Percentiles rank a stretch among this genome's conserved stretches.
These are phyloP conservation scores for Onychostruthus taczanowskii DNA, from an alignment of 2,113 vertebrate species.

Conservation along the genomic window DNA sequence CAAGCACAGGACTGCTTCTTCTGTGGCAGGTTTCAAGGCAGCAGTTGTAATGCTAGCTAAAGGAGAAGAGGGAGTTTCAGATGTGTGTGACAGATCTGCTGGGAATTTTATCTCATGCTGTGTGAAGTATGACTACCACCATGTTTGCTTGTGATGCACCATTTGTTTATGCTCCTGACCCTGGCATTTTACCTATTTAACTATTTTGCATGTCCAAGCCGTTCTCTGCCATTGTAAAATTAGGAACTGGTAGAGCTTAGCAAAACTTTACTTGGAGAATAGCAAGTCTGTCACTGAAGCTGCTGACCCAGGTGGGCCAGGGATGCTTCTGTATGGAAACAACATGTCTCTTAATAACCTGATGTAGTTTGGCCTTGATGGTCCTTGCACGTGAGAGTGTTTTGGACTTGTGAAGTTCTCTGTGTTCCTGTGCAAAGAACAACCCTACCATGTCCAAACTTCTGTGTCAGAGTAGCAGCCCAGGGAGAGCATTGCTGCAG, in stretches of 20 bases:
- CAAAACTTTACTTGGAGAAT: background rate
- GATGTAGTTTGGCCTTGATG: background rate
- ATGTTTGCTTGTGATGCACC: background rate
- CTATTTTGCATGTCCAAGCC: fast-evolving
- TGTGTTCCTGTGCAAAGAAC: background rate
- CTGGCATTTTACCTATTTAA: background rate
- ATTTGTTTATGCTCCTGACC: background rate
- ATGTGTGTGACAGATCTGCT: background rate
- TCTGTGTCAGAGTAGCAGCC: background rate
- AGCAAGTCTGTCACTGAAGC: background rate
- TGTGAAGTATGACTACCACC: background rate
- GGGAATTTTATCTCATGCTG: background rate
- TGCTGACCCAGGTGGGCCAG: background rate
- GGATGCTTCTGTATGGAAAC: background rate
- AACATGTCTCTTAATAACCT: background rate
- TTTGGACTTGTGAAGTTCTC: background rate
- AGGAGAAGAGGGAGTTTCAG: background rate
- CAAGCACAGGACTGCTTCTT: background rate
- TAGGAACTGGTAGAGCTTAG: background rate
- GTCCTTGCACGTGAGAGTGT: background rate
- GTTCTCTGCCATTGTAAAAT: background rate
- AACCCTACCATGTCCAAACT: background rate
- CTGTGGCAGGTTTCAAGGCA: background rate
- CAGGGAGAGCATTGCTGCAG: background rate
- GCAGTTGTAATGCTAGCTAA: background rate